A percentile compares a stretch with the other conserved stretches of the same genome.
These are phyloP conservation scores for Aepyceros melampus DNA, from an alignment of 2,113 vertebrate species.

Conservation along the genomic window DNA sequence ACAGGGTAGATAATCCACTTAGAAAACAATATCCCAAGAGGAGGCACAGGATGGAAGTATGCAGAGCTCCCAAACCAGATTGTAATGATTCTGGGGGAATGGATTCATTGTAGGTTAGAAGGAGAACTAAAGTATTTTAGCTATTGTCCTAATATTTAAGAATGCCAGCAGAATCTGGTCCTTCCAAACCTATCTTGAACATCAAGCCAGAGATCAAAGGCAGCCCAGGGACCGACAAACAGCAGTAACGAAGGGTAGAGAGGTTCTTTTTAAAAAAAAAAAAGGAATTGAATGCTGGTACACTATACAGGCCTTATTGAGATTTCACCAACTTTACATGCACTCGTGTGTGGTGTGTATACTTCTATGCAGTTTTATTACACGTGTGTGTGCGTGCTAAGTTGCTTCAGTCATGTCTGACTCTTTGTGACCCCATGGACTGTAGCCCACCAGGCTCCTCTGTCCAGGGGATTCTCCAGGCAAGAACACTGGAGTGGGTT, in stretches of 20 bases:
- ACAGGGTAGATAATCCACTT: slow-evolving; percentile 44
- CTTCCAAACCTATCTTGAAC: background rate
- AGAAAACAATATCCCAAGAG: slow-evolving; percentile 36
- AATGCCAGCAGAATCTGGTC: background rate
- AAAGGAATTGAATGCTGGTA: background rate
- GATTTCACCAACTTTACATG: background rate
- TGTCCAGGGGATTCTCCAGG: background rate
- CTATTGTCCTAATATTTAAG: background rate
- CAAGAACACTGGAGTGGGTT: background rate
- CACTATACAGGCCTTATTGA: background rate
- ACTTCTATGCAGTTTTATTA: background rate
- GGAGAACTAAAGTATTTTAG: background rate
- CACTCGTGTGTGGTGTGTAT: fast-evolving
- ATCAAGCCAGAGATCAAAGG: background rate
- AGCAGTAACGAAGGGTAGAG: background rate
- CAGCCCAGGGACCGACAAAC: background rate
- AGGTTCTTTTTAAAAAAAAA: background rate
- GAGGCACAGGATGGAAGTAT: background rate
- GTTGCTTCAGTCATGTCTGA: background rate
- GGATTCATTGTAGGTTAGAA: background rate
- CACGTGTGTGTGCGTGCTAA: background rate
- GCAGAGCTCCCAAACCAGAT: slow-evolving; percentile 12
- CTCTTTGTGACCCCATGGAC: background rate
- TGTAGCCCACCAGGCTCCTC: background rate
- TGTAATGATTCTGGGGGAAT: background rate